Base-by-base conservation (phyloP, 1,140 invertebrate species). In the Drosophila pseudoananassae region DNA sequence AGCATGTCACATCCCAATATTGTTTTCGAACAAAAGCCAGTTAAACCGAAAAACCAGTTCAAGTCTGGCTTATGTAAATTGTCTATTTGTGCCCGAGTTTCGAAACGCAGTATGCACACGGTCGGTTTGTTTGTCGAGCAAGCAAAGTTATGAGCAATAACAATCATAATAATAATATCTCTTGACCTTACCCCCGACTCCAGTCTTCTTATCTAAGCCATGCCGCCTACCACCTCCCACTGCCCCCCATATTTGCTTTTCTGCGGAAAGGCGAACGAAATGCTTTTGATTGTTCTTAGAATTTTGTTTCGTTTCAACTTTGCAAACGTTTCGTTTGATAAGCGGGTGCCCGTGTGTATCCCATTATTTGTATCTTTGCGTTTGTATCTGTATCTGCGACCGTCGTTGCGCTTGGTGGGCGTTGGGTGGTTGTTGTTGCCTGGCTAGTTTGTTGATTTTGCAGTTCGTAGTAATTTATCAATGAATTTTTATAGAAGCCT, bases 241-340 rank as follows among this genome's bases (percentile, higher is more conserved):
- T 17, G 29, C 29, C 38, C 8, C 31, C 10, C 68, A 78, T 78
- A 87, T 88, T 88, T 87, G 58, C 73, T 72, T 88, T 87, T 87
- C 74, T 61, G 36, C 68, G 74, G 75, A 85, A 85, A 69, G 78
- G 60, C 74, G 56, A 78, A 78, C 74, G 68, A 82, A 87, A 61
- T 73, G 83, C 83, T 88, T 87, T 87, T 87, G 82, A 87, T 87
- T 87, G 75, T 87, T 88, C 82, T 83, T 20, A 74, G 82, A 87
- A 87, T 68, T 76, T 68, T 43, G 46, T 76, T 59, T 70, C 54
- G 56, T 70, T 75, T 75, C 53, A 78, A 88, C 83, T 87, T 87
- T 61, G 82, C 82, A 76, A 66, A 50, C 72, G 60, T 59, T 76
- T 68, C 45, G 40, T 27, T 60, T 56, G 70, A 74, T 74, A 74